Conservation (phyloP, 2,888 invertebrate genomes). For the Teleiodes luculella region DNA sequence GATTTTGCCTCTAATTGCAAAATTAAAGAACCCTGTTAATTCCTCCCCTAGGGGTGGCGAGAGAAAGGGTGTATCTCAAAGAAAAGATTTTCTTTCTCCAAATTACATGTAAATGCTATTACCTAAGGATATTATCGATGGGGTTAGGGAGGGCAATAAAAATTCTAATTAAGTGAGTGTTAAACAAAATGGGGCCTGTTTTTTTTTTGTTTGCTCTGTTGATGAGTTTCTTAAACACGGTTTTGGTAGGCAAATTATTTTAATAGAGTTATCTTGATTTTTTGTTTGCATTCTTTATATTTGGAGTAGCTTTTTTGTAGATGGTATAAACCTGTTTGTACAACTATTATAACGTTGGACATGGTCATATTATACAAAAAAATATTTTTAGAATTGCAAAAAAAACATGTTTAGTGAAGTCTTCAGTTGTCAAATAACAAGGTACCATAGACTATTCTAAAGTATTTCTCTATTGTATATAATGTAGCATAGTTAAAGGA, state of each 20-base stretch:
- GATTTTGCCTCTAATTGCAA: slow-evolving; percentile 76
- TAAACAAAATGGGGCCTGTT: slow-evolving; percentile 15
- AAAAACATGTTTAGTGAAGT: no score
- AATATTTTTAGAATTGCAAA: no score
- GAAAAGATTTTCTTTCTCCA: slow-evolving; percentile 36
- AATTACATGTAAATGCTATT: slow-evolving; percentile 70
- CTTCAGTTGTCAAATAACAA: no score
- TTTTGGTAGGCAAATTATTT: background rate
- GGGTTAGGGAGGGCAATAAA: slow-evolving; percentile 48
- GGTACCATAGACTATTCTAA: no score
- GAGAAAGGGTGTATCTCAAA: slow-evolving; percentile 14
- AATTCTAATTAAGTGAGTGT: slow-evolving; percentile 42
- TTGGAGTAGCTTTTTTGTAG: no score
- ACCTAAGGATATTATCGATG: slow-evolving; percentile 55
- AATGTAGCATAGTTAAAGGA: no score
- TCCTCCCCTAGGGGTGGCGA: slow-evolving; percentile 39
- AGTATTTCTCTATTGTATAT: no score
- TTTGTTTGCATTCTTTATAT: no score
- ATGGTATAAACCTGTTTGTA: no score
- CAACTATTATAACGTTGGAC: no score
- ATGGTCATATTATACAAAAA: no score
- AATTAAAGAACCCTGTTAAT: slow-evolving; percentile 75
- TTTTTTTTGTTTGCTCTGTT: background rate
- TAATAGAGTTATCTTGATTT: background rate
- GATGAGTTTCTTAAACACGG: background rate